Evolutionary conservation across 2,888 invertebrate species (phyloP).

Genomic region (Torymus texanus): DNA sequence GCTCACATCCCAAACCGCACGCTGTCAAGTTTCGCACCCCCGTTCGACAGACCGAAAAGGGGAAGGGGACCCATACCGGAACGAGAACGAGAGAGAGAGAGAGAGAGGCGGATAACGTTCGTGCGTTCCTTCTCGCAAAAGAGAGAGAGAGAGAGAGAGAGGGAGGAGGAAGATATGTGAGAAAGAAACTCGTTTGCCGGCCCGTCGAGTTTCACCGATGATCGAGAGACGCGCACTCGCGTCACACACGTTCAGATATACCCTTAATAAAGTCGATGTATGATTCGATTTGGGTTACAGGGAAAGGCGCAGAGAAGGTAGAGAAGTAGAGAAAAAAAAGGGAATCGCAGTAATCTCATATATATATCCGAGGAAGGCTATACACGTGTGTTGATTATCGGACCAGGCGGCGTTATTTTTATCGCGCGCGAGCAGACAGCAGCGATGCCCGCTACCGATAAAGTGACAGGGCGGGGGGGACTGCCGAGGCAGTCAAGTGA

Average conservation of each 20-base stretch:
- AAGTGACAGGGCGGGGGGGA: no score
- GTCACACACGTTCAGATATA: constrained; percentile 7
- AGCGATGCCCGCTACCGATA: no score
- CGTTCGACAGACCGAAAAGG: no score
- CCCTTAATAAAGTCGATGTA: constrained; percentile 36
- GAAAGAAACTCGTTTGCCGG: constrained; percentile 50
- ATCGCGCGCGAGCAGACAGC: no score
- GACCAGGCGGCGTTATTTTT: no score
- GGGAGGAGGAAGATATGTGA: constrained; percentile 2
- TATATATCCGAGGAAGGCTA: no score
- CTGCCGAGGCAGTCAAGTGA: no score
- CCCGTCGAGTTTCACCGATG: constrained; percentile 30
- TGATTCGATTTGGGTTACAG: constrained; percentile 47
- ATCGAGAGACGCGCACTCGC: background rate
- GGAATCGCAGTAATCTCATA: background rate
- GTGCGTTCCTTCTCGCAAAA: background rate
- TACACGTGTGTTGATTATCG: background rate
- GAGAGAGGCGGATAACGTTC: constrained; percentile 6
- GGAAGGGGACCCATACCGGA: background rate
- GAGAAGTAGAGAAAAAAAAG: background rate
- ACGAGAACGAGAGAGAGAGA: background rate
- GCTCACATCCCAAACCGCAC: constrained; percentile 24
- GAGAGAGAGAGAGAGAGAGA: background rate
- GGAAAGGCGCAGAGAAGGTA: background rate
- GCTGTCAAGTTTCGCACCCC: constrained; percentile 3